A percentile compares a stretch with the other conserved stretches of the same genome.
These are phyloP conservation scores for Apamea epomidion DNA, from an alignment of 2,888 invertebrate species.

Conservation along the genomic window DNA sequence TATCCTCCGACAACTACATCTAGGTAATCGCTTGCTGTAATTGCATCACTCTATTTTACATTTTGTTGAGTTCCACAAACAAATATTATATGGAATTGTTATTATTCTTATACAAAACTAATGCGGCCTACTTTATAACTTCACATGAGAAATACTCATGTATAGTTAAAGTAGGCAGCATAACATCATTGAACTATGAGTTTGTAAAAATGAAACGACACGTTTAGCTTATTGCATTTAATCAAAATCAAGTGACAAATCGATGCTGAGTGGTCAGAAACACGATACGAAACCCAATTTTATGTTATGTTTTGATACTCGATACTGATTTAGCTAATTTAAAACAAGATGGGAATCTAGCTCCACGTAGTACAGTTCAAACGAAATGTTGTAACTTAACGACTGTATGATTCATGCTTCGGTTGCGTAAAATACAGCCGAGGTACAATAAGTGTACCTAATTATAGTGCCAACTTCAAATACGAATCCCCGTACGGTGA, in stretches of 20 bases:
- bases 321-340: conserved; percentile 55
- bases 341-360: conserved; percentile 60
- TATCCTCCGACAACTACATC: conserved; percentile 33
- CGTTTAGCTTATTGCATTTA: conserved; percentile 44
- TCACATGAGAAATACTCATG: neutral
- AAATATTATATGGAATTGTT: conserved; percentile 20
- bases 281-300: conserved; percentile 61
- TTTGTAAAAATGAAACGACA: conserved; percentile 50
- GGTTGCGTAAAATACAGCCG: conserved; percentile 73
- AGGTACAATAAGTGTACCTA: conserved; percentile 69
- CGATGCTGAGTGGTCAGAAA: conserved; percentile 48
- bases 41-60: conserved; percentile 39
- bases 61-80: conserved; percentile 27
- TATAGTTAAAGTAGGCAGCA: conserved; percentile 3
- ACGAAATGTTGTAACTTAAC: conserved; percentile 69
- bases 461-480: conserved; percentile 68
- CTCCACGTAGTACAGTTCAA: conserved; percentile 61
- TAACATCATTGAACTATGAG: conserved; percentile 21
- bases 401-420: conserved; percentile 74
- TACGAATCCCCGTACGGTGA: conserved; percentile 18
- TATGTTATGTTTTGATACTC: conserved; percentile 65
- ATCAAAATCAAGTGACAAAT: conserved; percentile 51
- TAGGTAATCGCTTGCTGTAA: conserved; percentile 36
- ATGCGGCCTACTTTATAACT: neutral
- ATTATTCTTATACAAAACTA: conserved; percentile 8